Percentiles rank a stretch among this genome's conserved stretches.
Conservation (phyloP, 2,113 vertebrate genomes). For the Lepisosteus osseus region DNA sequence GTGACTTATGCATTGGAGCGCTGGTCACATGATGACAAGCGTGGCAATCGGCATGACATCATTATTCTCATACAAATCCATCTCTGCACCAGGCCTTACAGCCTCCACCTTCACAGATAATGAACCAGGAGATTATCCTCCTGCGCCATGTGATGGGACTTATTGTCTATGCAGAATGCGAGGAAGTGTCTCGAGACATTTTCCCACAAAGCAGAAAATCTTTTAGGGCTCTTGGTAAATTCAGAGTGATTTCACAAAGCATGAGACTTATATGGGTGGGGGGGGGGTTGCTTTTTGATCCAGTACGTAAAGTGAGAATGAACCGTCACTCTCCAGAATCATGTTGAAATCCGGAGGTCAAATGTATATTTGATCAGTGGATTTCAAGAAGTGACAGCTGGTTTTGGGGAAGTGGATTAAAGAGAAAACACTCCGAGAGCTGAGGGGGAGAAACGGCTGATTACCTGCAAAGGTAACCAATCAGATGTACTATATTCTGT, state of each 20-base stretch:
- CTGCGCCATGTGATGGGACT: background rate
- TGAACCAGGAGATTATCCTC: slow-evolving; percentile 1
- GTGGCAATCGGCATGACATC: slow-evolving; percentile 18
- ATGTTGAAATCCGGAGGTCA: background rate
- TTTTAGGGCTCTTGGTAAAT: slow-evolving; percentile 11
- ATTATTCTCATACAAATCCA: slow-evolving; percentile 1
- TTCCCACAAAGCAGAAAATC: slow-evolving; percentile 10
- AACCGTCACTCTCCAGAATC: background rate
- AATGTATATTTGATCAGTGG: background rate
- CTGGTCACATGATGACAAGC: slow-evolving; percentile 12
- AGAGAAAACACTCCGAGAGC: too few relatives aligned
- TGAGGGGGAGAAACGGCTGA: too few relatives aligned
- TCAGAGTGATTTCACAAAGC: slow-evolving; percentile 21
- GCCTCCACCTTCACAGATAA: background rate
- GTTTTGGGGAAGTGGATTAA: background rate
- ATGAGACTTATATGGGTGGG: background rate
- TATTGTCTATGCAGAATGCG: slow-evolving; percentile 15
- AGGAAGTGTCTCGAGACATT: slow-evolving; percentile 4
- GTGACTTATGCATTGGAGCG: background rate
- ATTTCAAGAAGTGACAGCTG: background rate
- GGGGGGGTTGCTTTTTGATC: background rate
- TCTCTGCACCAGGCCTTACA: background rate
- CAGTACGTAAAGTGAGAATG: background rate
- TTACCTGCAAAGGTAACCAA: too few relatives aligned
- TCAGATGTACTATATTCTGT: too few relatives aligned